Evolutionary conservation across 2,113 vertebrate genomes (phyloP).

Genomic region (Calyptommatus sinebrachiatus): DNA sequence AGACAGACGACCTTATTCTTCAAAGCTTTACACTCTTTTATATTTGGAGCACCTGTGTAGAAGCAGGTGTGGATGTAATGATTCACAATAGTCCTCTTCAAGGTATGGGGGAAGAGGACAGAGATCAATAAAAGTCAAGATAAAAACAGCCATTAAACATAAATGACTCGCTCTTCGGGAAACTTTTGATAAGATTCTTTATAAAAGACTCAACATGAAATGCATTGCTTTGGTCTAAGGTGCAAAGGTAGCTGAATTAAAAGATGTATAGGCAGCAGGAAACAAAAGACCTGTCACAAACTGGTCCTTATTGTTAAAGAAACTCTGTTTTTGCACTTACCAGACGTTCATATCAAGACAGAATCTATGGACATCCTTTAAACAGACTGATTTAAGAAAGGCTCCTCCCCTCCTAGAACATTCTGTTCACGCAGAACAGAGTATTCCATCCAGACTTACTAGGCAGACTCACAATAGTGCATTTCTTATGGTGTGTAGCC

Average conservation of each 20-base stretch:
- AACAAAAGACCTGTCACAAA: background rate
- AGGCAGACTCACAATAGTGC: background rate
- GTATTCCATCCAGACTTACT: background rate
- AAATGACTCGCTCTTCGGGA: background rate
- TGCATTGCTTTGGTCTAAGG: background rate
- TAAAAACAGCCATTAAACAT: background rate
- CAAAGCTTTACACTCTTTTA: background rate
- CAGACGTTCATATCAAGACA: no score
- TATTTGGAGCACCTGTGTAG: background rate
- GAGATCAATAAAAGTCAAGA: background rate
- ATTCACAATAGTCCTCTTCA: fast-evolving
- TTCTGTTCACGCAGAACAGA: no score
- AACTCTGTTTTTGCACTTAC: background rate
- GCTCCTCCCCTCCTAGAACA: no score
- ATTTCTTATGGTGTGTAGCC: no score
- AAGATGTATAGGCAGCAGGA: background rate
- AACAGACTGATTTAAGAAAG: no score
- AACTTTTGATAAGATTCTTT: background rate
- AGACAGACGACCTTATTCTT: background rate
- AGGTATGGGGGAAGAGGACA: background rate
- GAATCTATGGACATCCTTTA: no score
- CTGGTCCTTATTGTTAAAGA: background rate
- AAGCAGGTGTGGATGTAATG: background rate
- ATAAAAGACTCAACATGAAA: background rate
- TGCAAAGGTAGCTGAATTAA: background rate